phyloP scores from a whole-genome alignment of 2,797 vertebrate genomes.

The Scolopax bukidnonensis region DNA sequence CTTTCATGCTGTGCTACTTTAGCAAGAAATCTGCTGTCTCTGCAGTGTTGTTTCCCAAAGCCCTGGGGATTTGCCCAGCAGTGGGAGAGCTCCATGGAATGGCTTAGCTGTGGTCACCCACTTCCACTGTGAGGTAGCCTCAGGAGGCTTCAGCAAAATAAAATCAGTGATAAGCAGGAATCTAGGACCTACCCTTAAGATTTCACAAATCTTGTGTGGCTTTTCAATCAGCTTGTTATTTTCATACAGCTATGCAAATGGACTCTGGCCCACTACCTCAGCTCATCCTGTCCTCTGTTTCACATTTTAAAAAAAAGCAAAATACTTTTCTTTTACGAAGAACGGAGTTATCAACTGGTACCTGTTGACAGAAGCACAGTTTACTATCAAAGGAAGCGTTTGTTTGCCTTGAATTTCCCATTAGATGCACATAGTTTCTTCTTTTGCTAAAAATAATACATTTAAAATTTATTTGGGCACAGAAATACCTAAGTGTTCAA shows the following conservation, averaged over 20 bases:
- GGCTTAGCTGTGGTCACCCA: not conserved
- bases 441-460: not conserved
- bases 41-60: not conserved
- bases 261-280: not conserved
- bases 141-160: not conserved
- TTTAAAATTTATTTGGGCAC: not conserved
- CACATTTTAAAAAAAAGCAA: not conserved
- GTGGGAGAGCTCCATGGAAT: not conserved
- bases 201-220: not conserved
- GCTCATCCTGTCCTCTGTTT: not conserved
- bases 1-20: not conserved
- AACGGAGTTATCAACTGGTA: not conserved
- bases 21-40: not conserved
- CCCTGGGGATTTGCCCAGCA: rapidly evolving
- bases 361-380: not conserved
- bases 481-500: not conserved
- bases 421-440: not conserved
- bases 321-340: not conserved
- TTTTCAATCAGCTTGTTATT: not conserved
- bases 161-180: not conserved
- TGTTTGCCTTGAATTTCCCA: not conserved
- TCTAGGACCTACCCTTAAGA: not conserved
- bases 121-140: not conserved
- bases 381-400: not conserved
- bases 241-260: not conserved